Evolutionary conservation across 2,888 invertebrate species (phyloP).

Genomic region (Oscheius sp.): DNA sequence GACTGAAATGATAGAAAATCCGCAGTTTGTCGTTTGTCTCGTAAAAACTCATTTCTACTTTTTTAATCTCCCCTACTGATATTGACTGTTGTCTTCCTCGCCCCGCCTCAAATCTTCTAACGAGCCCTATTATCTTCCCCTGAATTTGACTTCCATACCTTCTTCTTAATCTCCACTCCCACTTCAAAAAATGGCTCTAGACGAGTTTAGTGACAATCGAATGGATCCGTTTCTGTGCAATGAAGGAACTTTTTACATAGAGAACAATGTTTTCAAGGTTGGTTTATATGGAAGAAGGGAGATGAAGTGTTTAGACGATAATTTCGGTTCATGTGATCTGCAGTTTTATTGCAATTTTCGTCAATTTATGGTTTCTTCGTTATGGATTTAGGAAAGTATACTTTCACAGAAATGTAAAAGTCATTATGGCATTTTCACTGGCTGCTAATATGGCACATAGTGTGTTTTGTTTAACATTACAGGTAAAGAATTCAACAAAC

Average conservation of each 20-base stretch:
- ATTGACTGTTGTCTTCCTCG: too few species aligned
- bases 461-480: not conserved
- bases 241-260: slow-evolving; percentile 8
- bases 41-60: too few species aligned
- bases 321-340: not conserved
- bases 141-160: slow-evolving; percentile 92
- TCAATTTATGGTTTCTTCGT: slow-evolving; percentile 4
- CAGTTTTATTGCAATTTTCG: not conserved
- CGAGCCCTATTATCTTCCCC: slow-evolving; percentile 82
- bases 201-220: not conserved
- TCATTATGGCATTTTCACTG: slow-evolving; percentile 9
- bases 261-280: not conserved
- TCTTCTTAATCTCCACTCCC: slow-evolving; percentile 76
- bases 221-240: not conserved
- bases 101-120: not conserved
- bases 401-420: slow-evolving; percentile 13
- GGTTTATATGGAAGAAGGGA: too few species aligned
- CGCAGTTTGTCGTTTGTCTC: too few species aligned
- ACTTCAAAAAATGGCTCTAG: not conserved
- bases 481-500: too few species aligned
- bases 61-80: too few species aligned
- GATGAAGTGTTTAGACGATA: too few species aligned
- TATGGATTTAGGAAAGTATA: not conserved
- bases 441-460: slow-evolving; percentile 4
- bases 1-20: too few species aligned